Percentiles rank a stretch among this genome's conserved stretches.
Evolutionary conservation across 1,140 invertebrate genomes (phyloP).

Genomic region (Odontomachus brunneus): DNA sequence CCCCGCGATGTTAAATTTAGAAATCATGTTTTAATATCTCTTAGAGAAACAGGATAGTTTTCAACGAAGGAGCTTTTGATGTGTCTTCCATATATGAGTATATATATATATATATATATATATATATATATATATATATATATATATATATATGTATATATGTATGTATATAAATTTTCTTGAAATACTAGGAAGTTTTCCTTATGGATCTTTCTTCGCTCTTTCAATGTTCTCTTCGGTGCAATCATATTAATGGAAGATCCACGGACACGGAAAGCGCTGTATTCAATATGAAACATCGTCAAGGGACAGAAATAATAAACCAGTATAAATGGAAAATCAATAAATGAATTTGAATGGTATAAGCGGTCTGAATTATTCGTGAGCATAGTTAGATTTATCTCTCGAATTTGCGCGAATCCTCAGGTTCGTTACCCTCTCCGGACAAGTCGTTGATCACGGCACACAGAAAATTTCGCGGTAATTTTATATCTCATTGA

Average conservation of each 20-base stretch:
- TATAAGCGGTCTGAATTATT: not conserved
- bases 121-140: too few species aligned
- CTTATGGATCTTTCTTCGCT: not conserved
- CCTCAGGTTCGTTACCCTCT: not conserved
- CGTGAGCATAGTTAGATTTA: not conserved
- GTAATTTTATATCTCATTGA: not conserved
- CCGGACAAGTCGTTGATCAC: not conserved
- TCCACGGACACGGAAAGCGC: not conserved
- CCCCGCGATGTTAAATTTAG: not conserved
- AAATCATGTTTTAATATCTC: conserved; percentile 36
- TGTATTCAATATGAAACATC: not conserved
- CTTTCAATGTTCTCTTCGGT: conserved; percentile 11
- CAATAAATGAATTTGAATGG: conserved; percentile 1
- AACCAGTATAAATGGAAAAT: not conserved
- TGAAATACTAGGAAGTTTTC: conserved; percentile 27
- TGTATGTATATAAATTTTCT: too few species aligned
- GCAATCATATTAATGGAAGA: conserved; percentile 52
- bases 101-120: too few species aligned
- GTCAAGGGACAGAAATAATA: not conserved
- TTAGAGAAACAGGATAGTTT: not conserved
- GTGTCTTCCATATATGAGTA: conserved; percentile 12
- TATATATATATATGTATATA: too few species aligned
- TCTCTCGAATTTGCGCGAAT: not conserved
- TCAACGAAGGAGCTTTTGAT: conserved; percentile 1
- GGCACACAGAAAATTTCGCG: not conserved